Evolutionary conservation across 2,797 vertebrate species (phyloP), one percentile per base, ranked within the genome.

Genomic region (Linurgus olivaceus): DNA sequence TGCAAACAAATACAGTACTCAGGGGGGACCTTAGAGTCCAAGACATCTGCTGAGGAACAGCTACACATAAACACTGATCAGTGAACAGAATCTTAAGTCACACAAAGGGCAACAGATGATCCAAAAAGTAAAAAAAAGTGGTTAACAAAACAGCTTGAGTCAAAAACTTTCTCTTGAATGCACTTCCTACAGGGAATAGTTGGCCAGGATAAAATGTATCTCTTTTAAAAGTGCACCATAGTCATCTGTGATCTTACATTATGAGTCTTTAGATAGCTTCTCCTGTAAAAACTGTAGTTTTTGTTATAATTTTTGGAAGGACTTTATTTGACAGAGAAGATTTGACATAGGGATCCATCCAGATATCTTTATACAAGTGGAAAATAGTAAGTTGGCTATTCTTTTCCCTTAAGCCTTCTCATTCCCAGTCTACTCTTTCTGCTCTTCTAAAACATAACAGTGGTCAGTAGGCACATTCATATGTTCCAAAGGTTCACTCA

Each of bases 21-120:
- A 35, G 11, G 73, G 74, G 81, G 50, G n/a, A 86, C 45, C 79
- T 96, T 93, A 85, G 68, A 23, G 40, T 75, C 63, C 26, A 73
- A 65, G 25, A 77, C 80, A 96, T 93, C 80, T 81, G 83, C 70
- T 96, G 38, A 83, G 68, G 73, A 84, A 94, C 77, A 97, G 90
- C 90, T 62, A 81, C 17, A 52, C 67, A 70, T 94, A 95, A 95
- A 91, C 76, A 93, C 63, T 75, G 62, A 92, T 28, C 65, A 48
- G 25, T 54, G 83, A 86, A 91, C 72, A 79, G 59, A 90, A 75
- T 93, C 77, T 68, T 73, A 88, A 75, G 44, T 63, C 73, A 77
- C 35, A 81, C 13, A 80, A 42, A 90, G 52, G 52, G 85, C 62
- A 95, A 80, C 73, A 88, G 42, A 93, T 88, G 75, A 85, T 94